Evolutionary conservation across 2,113 vertebrate genomes (phyloP), one percentile per base, ranked within the genome.

Genomic region (Zapornia atra): DNA sequence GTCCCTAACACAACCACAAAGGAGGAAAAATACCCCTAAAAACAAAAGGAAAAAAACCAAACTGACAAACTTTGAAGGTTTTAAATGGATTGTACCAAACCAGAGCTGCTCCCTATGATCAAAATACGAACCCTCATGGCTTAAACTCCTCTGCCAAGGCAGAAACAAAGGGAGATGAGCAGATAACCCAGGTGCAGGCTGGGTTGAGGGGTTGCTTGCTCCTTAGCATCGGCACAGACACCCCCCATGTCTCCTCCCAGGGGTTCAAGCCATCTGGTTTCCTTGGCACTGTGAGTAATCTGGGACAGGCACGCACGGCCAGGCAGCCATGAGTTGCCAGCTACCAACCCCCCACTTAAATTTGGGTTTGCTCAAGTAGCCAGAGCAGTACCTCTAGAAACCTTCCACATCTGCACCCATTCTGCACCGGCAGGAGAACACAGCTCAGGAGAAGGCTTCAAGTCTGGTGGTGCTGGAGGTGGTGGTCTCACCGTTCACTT

Each of bases 221-320:
- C 34, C 34, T 26, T 38, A 14, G 8, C 3, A 11, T 7, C 1
- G 26, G 59, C 14, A 78, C 51, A 61, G 46, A 19, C 12, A 40
- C 61, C 54, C 21, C 31, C 38, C 3, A 0, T 3, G 18, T 16
- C 60, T 54, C 66, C 53, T 54, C 16, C 51, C 73, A 40, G 26
- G 31, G 11, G 5, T 50, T 50, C 21, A 66, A 61, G 46, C 8
- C 60, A 68, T 18, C 46, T 73, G 14, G 17, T 56, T 33, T 42
- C 24, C 46, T 14, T 12, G 40, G 60, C 34, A 6, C 29, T 14
- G 20, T 21, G 26, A 36, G 7, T 25, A 5, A 42, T 3, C 1
- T 0, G 0, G 12, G 21, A 64, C n/a, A 53, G 70, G 21, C 40
- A 34, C 11, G 10, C 57, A 2, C 2, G 53, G 20, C 63, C 3